Percentiles rank a stretch among this genome's conserved stretches.
phyloP scores from a whole-genome alignment of 2,888 invertebrate genomes.

The Sylvicola fuscatus region DNA sequence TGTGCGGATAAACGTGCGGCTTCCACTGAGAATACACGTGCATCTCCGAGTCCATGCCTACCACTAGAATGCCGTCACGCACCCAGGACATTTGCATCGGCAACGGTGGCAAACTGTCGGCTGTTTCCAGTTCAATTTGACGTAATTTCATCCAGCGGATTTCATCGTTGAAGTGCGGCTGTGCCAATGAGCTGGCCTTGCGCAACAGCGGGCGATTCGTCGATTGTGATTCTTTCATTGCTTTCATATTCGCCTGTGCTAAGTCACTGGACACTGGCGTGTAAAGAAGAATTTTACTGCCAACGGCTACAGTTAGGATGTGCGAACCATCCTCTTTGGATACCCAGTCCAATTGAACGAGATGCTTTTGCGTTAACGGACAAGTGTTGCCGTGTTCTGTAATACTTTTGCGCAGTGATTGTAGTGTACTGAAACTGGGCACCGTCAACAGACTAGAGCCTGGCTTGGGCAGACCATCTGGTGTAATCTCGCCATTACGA shows the following conservation, averaged over 20 bases:
- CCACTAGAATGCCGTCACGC: slow-evolving; percentile 89
- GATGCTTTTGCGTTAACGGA: slow-evolving; percentile 73
- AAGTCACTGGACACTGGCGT: slow-evolving; percentile 88
- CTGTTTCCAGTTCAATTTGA: slow-evolving; percentile 75
- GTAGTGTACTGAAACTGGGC: slow-evolving; percentile 76
- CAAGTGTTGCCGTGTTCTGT: slow-evolving; percentile 85
- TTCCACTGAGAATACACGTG: slow-evolving; percentile 99
- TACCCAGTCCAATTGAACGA: slow-evolving; percentile 96
- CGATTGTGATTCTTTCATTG: slow-evolving; percentile 71
- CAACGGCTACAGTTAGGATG: slow-evolving; percentile 89
- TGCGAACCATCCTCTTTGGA: slow-evolving; percentile 98
- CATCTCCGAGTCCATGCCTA: slow-evolving; percentile 99
- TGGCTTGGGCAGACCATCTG: slow-evolving; percentile 18
- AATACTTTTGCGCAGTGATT: slow-evolving; percentile 68
- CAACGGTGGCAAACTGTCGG: slow-evolving; percentile 86
- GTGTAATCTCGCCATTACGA: slow-evolving; percentile 28
- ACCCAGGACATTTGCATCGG: slow-evolving; percentile 99
- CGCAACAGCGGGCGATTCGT: slow-evolving; percentile 67
- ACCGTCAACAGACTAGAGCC: slow-evolving; percentile 45
- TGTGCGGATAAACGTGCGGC: slow-evolving; percentile 26
- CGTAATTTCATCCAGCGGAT: slow-evolving; percentile 93
- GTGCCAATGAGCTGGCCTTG: slow-evolving; percentile 79
- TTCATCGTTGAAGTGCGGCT: slow-evolving; percentile 76
- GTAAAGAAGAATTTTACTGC: slow-evolving; percentile 78
- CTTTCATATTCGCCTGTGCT: slow-evolving; percentile 84